phyloP scores from a whole-genome alignment of 2,888 invertebrate genomes.

The Ormyrus labotus region DNA sequence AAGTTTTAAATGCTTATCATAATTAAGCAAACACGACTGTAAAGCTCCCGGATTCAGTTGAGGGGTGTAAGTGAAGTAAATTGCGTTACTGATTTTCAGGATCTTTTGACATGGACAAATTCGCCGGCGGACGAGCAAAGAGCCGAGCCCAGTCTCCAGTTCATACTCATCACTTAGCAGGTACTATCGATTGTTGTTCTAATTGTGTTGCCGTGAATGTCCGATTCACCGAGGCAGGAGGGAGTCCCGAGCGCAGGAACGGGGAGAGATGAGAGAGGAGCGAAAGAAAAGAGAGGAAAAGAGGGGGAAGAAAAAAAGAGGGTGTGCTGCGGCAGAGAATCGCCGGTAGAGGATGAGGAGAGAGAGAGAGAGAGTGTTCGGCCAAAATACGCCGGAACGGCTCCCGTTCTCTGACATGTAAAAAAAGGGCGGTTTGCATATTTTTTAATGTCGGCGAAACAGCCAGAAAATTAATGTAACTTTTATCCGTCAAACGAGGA shows the following conservation, averaged over 20 bases:
- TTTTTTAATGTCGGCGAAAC: constrained; percentile 70
- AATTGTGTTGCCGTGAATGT: constrained; percentile 74
- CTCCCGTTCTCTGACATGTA: constrained; percentile 67
- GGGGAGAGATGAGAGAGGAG: constrained; percentile 37
- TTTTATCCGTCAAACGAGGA: constrained; percentile 63
- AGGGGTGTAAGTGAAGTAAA: no score
- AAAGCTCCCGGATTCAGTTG: no score
- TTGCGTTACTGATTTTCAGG: no score
- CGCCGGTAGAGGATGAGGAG: constrained; percentile 45
- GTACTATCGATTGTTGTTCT: constrained; percentile 73
- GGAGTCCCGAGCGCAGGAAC: constrained; percentile 60
- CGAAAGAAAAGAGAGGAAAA: neutral
- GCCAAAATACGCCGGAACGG: constrained; percentile 68
- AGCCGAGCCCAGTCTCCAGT: constrained; percentile 35
- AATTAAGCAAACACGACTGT: no score
- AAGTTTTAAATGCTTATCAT: no score
- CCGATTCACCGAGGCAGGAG: constrained; percentile 69
- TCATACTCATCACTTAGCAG: constrained; percentile 69
- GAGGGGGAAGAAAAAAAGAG: neutral
- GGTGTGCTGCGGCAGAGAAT: no score
- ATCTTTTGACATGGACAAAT: no score
- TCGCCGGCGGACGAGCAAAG: no score
- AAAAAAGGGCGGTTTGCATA: constrained; percentile 70
- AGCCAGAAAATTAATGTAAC: constrained; percentile 67
- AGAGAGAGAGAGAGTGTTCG: constrained; percentile 60